Conservation (phyloP, 2,113 vertebrate genomes). For the Oxyruncus cristatus region DNA sequence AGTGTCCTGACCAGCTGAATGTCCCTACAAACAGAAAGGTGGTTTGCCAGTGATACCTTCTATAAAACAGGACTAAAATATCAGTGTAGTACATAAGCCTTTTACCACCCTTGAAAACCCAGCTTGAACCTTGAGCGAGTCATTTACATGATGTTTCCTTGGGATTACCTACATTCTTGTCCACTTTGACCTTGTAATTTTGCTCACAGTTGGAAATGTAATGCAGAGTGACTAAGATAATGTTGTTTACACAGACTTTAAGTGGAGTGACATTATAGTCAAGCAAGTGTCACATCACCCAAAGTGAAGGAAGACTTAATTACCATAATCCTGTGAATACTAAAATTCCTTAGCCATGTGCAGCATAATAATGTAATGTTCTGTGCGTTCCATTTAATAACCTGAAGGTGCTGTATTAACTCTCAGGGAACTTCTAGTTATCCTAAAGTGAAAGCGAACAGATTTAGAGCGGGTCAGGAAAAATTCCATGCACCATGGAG, state of each 20-base stretch:
- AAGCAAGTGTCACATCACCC: conserved; percentile 83
- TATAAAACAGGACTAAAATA: conserved; percentile 9
- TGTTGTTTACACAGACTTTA: conserved; percentile 88
- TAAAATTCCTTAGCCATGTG: conserved; percentile 79
- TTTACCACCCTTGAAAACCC: conserved; percentile 67
- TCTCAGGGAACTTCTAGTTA: neutral
- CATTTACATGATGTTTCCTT: conserved; percentile 76
- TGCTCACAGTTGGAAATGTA: conserved; percentile 80
- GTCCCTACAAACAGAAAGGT: neutral
- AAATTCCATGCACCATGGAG: neutral
- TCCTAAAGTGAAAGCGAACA: conserved; percentile 7
- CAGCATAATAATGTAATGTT: conserved; percentile 81
- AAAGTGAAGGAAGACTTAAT: conserved; percentile 83
- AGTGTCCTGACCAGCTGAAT: neutral
- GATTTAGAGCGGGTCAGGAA: neutral
- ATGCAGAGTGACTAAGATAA: conserved; percentile 83
- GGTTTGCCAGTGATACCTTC: neutral
- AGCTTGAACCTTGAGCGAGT: conserved; percentile 61
- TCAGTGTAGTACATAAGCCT: conserved; percentile 34
- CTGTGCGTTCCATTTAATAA: conserved; percentile 70
- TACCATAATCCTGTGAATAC: conserved; percentile 83
- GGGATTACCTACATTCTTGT: conserved; percentile 76
- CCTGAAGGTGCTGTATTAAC: conserved; percentile 39
- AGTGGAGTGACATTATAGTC: conserved; percentile 87
- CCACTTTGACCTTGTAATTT: conserved; percentile 84